These are phyloP conservation scores for Contarinia nasturtii DNA, from an alignment of 1,140 invertebrate genomes.

Conservation along the genomic window DNA sequence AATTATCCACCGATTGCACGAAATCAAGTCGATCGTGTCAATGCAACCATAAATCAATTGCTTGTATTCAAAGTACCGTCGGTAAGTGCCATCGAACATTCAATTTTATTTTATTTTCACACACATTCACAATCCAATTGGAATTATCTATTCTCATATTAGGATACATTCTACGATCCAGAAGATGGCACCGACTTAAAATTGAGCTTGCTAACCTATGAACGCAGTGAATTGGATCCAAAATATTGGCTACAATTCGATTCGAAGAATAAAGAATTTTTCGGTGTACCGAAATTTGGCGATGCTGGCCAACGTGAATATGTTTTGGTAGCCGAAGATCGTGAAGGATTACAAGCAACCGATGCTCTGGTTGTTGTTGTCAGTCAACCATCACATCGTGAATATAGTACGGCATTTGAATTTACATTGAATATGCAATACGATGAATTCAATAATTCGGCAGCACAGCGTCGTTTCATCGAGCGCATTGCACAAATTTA, in stretches of 20 bases:
- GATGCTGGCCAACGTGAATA: constrained; percentile 57
- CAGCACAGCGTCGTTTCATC: constrained; percentile 56
- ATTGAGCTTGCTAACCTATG: constrained; percentile 50
- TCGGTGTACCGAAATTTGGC: constrained; percentile 49
- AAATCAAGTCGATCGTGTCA: constrained; percentile 69
- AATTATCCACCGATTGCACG: constrained; percentile 56
- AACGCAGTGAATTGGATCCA: constrained; percentile 40
- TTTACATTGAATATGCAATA: constrained; percentile 58
- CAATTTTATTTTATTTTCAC: neutral
- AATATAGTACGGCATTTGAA: constrained; percentile 50
- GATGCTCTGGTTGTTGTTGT: constrained; percentile 67
- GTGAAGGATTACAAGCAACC: constrained; percentile 43
- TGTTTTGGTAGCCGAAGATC: constrained; percentile 47
- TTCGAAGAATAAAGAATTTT: constrained; percentile 72
- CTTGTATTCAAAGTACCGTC: constrained; percentile 60
- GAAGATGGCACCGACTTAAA: constrained; percentile 62
- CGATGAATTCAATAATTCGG: constrained; percentile 46
- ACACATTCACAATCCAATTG: neutral
- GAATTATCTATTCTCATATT: constrained; percentile 7
- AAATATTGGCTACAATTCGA: constrained; percentile 83
- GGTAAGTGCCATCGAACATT: constrained; percentile 34
- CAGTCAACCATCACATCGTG: constrained; percentile 27
- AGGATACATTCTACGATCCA: constrained; percentile 80
- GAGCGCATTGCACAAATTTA: constrained; percentile 58
- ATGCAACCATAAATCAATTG: constrained; percentile 56